These are phyloP conservation scores for Ectobius pallidus DNA, from an alignment of 2,888 invertebrate genomes.

Conservation along the genomic window DNA sequence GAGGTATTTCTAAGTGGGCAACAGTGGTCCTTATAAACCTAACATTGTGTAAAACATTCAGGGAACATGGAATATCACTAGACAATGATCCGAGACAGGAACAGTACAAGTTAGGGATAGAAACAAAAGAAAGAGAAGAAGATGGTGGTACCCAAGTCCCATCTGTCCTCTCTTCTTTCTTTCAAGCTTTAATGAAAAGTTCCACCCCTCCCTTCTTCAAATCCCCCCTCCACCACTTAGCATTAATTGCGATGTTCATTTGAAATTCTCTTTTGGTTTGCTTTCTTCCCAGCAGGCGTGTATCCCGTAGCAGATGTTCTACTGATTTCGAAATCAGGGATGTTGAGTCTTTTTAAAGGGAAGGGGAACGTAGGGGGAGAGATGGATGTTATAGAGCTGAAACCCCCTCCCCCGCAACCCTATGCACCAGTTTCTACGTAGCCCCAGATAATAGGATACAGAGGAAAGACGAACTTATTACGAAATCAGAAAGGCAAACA, in stretches of 20 bases:
- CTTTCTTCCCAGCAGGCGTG: conserved; percentile 25
- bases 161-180: conserved; percentile 33
- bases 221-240: conserved; percentile 43
- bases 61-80: neutral
- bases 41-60: conserved; percentile 23
- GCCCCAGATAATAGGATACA: conserved; percentile 33
- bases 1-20: no score
- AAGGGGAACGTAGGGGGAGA: neutral
- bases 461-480: conserved; percentile 35
- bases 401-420: neutral
- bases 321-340: conserved; percentile 41
- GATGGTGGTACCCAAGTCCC: conserved; percentile 1
- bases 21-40: no score
- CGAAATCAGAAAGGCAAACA: conserved; percentile 40
- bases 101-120: no score
- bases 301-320: conserved; percentile 32
- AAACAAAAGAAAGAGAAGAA: conserved; percentile 7
- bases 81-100: neutral
- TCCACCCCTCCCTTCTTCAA: no score
- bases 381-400: conserved; percentile 14
- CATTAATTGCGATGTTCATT: conserved; percentile 46
- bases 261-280: conserved; percentile 43
- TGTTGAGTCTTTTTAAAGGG: conserved; percentile 33
- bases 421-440: conserved; percentile 7
- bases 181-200: conserved; percentile 44